Base-by-base conservation (phyloP, 2,113 vertebrate genomes). In the Perca fluviatilis region DNA sequence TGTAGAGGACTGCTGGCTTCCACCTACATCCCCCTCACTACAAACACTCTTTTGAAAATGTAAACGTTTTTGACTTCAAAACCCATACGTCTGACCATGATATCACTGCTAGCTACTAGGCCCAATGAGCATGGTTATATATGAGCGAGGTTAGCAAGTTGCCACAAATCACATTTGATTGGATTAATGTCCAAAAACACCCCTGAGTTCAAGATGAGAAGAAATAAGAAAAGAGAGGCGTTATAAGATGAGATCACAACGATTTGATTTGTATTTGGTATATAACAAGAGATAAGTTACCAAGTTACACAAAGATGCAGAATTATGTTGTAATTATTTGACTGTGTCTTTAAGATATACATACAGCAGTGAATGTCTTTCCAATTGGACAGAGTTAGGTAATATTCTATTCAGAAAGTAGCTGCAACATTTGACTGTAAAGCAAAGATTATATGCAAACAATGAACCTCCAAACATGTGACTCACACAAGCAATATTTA, bases 401-500 rank as follows among this genome's bases (percentile, higher is more conserved):
- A 43, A 43, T 33, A 33, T 33, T 43, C 40, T 43, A 11, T 43
- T 43, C 40, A 43, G 9, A 43, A 43, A 27, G 13, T 21, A 14
- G 2, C 25, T 25, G n/a, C 40, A 61, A 25, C 64, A 23, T 25
- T 47, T 74, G 9, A 49, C 1, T 33, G 33, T 46, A 61, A 72
- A 71, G 19, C 62, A 79, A 53, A 79, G 54, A 77, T 36, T 61
- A 2, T 18, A 62, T 51, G 43, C 40, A 49, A 64, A 66, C n/a
- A 86, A 15, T 61, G 46, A 77, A 54, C 47, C n/a, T 79, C 15
- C 4, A 47, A 76, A 25, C 86, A 83, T 15, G 76, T 53, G 83
- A 73, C 74, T 83, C 51, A 66, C 57, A 57, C 67, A 70, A 80
- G 72, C 77, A 60, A 78, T 80, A 79, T 92, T 68, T 91, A 86